Evolutionary conservation across 2,888 invertebrate genomes (phyloP), one percentile per base, ranked within the genome.

Genomic region (Ramazzottius varieornatus): DNA sequence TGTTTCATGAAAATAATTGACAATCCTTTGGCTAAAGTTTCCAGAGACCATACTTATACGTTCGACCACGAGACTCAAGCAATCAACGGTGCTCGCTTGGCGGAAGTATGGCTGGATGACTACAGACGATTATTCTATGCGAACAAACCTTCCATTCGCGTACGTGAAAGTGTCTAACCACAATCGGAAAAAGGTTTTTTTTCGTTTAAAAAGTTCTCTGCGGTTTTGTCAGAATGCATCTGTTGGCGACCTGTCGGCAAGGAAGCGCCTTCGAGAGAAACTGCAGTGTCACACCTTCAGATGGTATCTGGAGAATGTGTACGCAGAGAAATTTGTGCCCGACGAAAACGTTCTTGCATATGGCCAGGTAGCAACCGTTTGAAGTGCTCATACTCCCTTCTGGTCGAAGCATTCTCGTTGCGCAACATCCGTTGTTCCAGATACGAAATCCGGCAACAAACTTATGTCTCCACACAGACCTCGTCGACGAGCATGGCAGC

Each of bases 51-150:
- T 24, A 54, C 54, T 4, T 54, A 54, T 24, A 40, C 8, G 8
- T 40, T 40, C 20, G 40, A 8, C 8, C 16, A 54, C 24, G 54
- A 16, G 29, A 16, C 8, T 29, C 54, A 54, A 4, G 20, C 4
- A 24, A 24, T 29, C 29, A 54, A 54, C 24, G 13, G 16, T 8
- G 54, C 54, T 29, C 54, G 54, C 24, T 4, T 54, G 54, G 54
- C 54, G 29, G 54, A 54, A 29, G 54, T 54, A 4, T 54, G 54
- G 54, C 4, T 54, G 54, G 54, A 54, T 54, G 54, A 54, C 29
- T 54, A 54, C 29, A 54, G 24, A 24, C 20, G 54, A 4, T 29
- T n/a, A 13, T 54, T 54, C 29, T 54, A 54, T 24, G 20, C 24
- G 4, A 24, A 8, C 4, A 8, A 24, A 54, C 54, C 54, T 24